These are phyloP conservation scores for Ranitomeya variabilis DNA, from an alignment of 2,113 vertebrate species.

Conservation along the genomic window DNA sequence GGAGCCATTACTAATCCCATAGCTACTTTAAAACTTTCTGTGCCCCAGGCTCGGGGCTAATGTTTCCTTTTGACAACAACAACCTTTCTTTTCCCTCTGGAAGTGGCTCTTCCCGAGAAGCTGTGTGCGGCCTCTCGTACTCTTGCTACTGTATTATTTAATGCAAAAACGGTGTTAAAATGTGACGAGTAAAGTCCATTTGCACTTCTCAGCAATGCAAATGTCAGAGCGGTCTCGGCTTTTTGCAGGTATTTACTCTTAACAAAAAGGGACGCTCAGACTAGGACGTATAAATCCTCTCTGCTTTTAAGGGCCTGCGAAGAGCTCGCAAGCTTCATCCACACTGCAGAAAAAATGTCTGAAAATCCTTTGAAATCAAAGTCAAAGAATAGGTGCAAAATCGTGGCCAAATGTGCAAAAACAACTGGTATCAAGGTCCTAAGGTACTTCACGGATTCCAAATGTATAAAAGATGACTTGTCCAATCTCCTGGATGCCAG, in stretches of 20 bases:
- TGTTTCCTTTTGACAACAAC: constrained; percentile 48
- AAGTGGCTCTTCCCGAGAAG: constrained; percentile 23
- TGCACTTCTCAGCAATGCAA: constrained; percentile 52
- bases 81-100: constrained; percentile 46
- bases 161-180: constrained; percentile 49
- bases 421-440: constrained; percentile 9
- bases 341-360: not conserved
- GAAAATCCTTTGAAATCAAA: constrained; percentile 5
- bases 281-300: constrained; percentile 23
- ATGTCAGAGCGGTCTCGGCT: constrained; percentile 43
- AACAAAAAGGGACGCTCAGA: constrained; percentile 42
- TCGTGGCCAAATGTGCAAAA: constrained; percentile 36
- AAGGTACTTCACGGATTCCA: not conserved
- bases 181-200: constrained; percentile 47
- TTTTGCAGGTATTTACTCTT: constrained; percentile 52
- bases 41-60: constrained; percentile 23
- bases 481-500: not conserved
- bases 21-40: constrained; percentile 33
- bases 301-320: constrained; percentile 46
- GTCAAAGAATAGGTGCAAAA: constrained; percentile 31
- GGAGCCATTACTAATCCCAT: not conserved
- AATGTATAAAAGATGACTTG: constrained; percentile 23
- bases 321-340: not conserved
- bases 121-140: constrained; percentile 25
- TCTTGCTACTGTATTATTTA: constrained; percentile 51